These are phyloP conservation scores for Eupeodes corollae DNA, from an alignment of 1,140 invertebrate species.

Conservation along the genomic window DNA sequence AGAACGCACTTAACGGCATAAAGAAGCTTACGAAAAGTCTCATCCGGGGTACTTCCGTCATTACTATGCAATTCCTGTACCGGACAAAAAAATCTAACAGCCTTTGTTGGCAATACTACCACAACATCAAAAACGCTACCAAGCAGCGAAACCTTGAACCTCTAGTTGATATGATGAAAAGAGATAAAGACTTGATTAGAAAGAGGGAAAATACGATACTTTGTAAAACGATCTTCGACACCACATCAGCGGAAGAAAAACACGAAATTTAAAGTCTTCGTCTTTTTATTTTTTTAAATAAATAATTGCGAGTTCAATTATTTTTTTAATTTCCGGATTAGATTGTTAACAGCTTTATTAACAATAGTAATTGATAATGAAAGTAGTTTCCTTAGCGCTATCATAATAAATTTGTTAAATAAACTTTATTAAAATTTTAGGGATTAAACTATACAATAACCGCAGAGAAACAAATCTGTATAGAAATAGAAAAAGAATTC, in stretches of 20 bases:
- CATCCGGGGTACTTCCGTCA: background rate
- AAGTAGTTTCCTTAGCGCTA: slow-evolving; percentile 2
- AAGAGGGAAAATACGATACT: background rate
- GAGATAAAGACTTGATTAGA: slow-evolving; percentile 4
- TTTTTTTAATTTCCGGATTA: background rate
- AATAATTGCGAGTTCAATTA: too few species aligned
- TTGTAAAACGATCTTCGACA: background rate
- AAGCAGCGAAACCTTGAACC: too few species aligned
- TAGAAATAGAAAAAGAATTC: too few species aligned
- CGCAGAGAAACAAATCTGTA: too few species aligned
- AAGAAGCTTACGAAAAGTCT: background rate
- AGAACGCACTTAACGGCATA: too few species aligned
- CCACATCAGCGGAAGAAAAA: too few species aligned
- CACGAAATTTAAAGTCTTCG: too few species aligned
- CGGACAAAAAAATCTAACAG: background rate
- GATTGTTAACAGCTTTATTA: too few species aligned
- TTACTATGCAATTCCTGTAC: background rate
- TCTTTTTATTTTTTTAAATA: slow-evolving; percentile 3
- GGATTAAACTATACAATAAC: slow-evolving; percentile 1
- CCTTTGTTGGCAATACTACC: background rate
- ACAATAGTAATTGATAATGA: too few species aligned
- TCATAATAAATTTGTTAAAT: too few species aligned
- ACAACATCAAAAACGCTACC: too few species aligned
- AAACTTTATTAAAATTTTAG: background rate
- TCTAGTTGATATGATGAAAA: too few species aligned